A percentile compares a stretch with the other conserved stretches of the same genome.
These are phyloP conservation scores for Parus major DNA, from an alignment of 2,113 vertebrate genomes.

Conservation along the genomic window DNA sequence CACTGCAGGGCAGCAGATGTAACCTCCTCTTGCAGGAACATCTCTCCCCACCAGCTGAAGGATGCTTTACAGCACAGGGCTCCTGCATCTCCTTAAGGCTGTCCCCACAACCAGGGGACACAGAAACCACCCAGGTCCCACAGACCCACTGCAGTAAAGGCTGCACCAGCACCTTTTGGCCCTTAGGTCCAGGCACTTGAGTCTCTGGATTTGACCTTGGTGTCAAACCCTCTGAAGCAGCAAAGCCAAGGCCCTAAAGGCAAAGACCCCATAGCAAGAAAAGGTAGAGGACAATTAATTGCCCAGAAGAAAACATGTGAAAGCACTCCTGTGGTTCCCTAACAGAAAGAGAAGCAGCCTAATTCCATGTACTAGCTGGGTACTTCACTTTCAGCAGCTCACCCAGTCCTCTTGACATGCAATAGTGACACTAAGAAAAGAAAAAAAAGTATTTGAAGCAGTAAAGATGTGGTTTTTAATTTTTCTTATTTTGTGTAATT, in stretches of 20 bases:
- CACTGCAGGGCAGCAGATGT: fast-evolving
- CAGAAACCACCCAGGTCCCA: neutral
- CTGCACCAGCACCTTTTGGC: neutral
- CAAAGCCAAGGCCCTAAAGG: neutral
- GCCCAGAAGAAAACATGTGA: neutral
- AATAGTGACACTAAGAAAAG: neutral
- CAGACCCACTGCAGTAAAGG: neutral
- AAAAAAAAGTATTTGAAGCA: neutral
- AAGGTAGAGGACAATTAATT: neutral
- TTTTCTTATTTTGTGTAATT: neutral
- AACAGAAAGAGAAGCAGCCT: neutral
- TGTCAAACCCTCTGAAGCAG: neutral
- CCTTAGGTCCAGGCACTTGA: neutral
- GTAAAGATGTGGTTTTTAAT: neutral
- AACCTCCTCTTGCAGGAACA: neutral
- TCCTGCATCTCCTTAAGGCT: neutral
- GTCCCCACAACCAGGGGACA: neutral
- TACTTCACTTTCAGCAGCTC: neutral
- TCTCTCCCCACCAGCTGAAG: fast-evolving
- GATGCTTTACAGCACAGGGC: neutral
- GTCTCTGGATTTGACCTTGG: neutral
- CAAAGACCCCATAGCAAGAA: neutral
- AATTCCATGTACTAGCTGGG: neutral
- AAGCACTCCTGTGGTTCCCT: neutral
- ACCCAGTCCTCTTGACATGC: neutral